Conservation (phyloP, 2,888 invertebrate species). For the Marronus borbonicus region DNA sequence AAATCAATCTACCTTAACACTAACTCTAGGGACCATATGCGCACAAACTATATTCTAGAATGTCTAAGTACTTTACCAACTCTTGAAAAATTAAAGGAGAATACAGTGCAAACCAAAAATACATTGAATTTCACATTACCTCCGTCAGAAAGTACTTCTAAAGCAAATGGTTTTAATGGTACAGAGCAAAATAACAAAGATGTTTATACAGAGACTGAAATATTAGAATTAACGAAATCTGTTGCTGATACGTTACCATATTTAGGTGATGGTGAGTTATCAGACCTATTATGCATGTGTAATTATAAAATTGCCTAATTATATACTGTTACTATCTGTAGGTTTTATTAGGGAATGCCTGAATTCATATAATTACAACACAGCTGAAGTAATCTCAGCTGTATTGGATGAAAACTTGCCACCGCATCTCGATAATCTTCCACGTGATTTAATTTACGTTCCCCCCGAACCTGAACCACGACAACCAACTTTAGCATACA, state of each 20-base stretch:
- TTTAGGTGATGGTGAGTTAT: conserved; percentile 78
- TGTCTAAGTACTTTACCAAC: conserved; percentile 62
- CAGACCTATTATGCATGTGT: not conserved
- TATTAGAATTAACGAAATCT: conserved; percentile 69
- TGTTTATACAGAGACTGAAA: conserved; percentile 58
- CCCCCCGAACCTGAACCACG: conserved; percentile 73
- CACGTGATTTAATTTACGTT: conserved; percentile 71
- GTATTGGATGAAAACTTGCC: conserved; percentile 84
- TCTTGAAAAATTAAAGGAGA: conserved; percentile 47
- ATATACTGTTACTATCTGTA: conserved; percentile 53
- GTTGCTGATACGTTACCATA: conserved; percentile 81
- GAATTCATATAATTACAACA: conserved; percentile 82
- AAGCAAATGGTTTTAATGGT: conserved; percentile 34
- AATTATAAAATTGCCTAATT: conserved; percentile 7
- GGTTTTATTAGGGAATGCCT: conserved; percentile 81
- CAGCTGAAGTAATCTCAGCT: conserved; percentile 86
- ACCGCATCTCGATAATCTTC: conserved; percentile 66
- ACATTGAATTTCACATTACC: conserved; percentile 22
- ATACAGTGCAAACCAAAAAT: conserved; percentile 12
- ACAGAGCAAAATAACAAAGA: not conserved
- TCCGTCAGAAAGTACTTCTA: conserved; percentile 12
- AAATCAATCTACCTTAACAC: conserved; percentile 56
- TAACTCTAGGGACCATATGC: conserved; percentile 63
- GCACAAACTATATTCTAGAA: conserved; percentile 65
- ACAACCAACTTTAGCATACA: conserved; percentile 65